Conservation (phyloP, 2,113 vertebrate genomes). For the Nothoprocta pentlandii region DNA sequence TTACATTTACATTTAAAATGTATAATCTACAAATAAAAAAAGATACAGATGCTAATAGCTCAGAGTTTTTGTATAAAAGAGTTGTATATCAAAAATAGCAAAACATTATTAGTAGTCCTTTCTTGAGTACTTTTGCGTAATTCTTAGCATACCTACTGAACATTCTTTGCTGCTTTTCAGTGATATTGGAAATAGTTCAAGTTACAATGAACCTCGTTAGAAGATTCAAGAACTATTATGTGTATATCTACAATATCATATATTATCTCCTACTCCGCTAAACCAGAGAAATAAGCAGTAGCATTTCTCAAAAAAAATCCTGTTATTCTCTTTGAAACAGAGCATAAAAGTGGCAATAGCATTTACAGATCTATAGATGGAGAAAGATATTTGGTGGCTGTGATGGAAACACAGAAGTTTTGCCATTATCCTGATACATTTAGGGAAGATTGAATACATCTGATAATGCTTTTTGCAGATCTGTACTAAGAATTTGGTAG, state of each 20-base stretch:
- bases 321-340: neutral
- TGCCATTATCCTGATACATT: neutral
- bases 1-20: neutral
- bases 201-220: neutral
- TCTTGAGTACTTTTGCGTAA: neutral
- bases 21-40: neutral
- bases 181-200: neutral
- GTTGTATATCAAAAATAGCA: neutral
- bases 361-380: neutral
- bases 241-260: neutral
- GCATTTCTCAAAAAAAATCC: neutral
- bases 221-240: neutral
- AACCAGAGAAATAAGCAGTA: neutral
- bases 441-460: neutral
- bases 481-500: neutral
- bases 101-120: neutral
- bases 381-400: neutral
- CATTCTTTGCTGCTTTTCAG: neutral
- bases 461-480: neutral
- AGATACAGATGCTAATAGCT: neutral
- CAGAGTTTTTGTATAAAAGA: neutral
- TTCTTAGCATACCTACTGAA: neutral
- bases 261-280: neutral
- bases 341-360: neutral
- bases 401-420: neutral